These are phyloP conservation scores for Chelonus insularis DNA, from an alignment of 1,140 invertebrate genomes.

Conservation along the genomic window DNA sequence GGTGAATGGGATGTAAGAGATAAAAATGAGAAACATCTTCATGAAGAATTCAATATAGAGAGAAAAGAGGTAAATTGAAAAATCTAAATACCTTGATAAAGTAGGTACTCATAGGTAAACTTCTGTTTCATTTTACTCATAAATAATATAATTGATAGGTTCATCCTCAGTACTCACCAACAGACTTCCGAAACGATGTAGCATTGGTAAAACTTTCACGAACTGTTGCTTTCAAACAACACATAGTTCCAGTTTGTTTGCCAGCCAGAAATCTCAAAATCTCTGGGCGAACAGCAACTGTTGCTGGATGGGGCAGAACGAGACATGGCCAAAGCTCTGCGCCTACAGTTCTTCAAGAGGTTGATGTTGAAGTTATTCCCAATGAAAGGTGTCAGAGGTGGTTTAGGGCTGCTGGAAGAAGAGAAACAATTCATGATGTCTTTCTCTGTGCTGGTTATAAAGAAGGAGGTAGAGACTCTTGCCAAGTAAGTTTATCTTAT, in stretches of 20 bases:
- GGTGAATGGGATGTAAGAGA: slow-evolving; percentile 91
- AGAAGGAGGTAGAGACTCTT: slow-evolving; percentile 74
- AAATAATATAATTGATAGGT: slow-evolving; percentile 51
- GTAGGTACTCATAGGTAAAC: no score
- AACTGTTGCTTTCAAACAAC: slow-evolving; percentile 82
- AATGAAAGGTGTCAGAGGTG: slow-evolving; percentile 89
- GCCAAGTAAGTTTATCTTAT: slow-evolving; percentile 61
- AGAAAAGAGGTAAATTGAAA: slow-evolving; percentile 74
- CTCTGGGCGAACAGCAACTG: slow-evolving; percentile 81
- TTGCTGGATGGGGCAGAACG: slow-evolving; percentile 88
- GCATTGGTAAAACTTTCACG: slow-evolving; percentile 80
- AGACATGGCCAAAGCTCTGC: slow-evolving; percentile 80
- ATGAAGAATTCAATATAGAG: slow-evolving; percentile 87
- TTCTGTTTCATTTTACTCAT: no score
- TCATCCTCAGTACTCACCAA: slow-evolving; percentile 84
- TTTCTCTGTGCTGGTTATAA: slow-evolving; percentile 92
- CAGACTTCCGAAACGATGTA: slow-evolving; percentile 88
- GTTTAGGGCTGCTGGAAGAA: slow-evolving; percentile 85
- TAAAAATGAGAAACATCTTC: slow-evolving; percentile 75
- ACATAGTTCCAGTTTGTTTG: slow-evolving; percentile 85
- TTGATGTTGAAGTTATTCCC: slow-evolving; percentile 71
- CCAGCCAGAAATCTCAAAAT: slow-evolving; percentile 75
- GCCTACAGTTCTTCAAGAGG: slow-evolving; percentile 72
- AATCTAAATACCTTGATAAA: no score
- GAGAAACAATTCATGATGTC: slow-evolving; percentile 90